Percentiles rank a stretch among this genome's conserved stretches.
phyloP scores from a whole-genome alignment of 2,888 invertebrate species.

The Chesias legatella region DNA sequence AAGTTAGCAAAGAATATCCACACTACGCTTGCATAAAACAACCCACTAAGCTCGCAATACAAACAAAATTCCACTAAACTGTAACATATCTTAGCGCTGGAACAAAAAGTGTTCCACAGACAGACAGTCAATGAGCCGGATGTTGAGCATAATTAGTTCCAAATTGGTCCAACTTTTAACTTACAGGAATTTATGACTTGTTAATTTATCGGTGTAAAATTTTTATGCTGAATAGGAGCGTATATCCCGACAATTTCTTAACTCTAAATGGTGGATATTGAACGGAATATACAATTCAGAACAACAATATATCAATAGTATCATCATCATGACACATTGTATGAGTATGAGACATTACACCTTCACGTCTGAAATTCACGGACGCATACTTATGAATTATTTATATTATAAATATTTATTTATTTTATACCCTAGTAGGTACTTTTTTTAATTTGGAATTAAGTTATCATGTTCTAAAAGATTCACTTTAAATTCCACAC shows the following conservation, averaged over 20 bases:
- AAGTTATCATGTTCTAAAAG: too few species aligned
- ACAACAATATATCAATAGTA: too few species aligned
- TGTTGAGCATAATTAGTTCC: conserved; percentile 68
- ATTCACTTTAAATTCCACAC: too few species aligned
- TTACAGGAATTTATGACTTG: conserved; percentile 26
- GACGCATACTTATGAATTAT: too few species aligned
- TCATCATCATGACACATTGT: too few species aligned
- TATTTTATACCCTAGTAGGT: too few species aligned
- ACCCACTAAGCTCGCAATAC: conserved; percentile 29
- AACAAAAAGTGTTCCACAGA: conserved; percentile 51
- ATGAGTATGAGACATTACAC: too few species aligned
- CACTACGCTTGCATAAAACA: conserved; percentile 22
- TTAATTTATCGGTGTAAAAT: conserved; percentile 17
- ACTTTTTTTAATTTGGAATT: too few species aligned
- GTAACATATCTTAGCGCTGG: conserved; percentile 52
- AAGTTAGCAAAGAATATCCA: conserved; percentile 26
- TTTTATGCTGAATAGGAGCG: neutral
- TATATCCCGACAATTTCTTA: neutral
- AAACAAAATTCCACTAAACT: conserved; percentile 51
- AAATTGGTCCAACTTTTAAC: conserved; percentile 63
- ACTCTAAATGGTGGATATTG: neutral
- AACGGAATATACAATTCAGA: neutral
- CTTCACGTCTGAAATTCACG: too few species aligned
- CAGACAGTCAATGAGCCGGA: conserved; percentile 75
- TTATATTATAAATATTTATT: too few species aligned